Percentiles rank a stretch among this genome's conserved stretches.
Conservation (phyloP, 1,140 invertebrate species). For the Leucophenga varia region DNA sequence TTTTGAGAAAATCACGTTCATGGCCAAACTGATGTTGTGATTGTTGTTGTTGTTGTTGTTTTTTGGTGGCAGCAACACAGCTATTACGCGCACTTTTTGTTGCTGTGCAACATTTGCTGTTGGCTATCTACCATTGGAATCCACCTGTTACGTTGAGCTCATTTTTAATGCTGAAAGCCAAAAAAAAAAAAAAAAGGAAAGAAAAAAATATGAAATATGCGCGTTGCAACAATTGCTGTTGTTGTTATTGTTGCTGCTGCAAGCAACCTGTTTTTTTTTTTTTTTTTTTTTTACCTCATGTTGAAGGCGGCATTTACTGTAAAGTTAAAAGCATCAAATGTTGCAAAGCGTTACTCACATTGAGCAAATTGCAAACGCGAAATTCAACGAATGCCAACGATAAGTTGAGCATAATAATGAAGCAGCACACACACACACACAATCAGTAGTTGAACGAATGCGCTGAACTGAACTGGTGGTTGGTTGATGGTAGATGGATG, state of each 20-base stretch:
- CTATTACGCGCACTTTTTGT: conserved; percentile 10
- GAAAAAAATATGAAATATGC: too few species aligned
- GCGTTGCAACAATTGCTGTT: too few species aligned
- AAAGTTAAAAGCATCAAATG: too few species aligned
- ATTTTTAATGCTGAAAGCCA: conserved; percentile 54
- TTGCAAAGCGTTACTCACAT: conserved; percentile 28
- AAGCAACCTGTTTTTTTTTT: too few species aligned
- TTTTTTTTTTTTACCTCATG: too few species aligned
- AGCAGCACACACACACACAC: too few species aligned
- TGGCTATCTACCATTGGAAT: conserved; percentile 26
- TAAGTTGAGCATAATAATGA: conserved; percentile 54
- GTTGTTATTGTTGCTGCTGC: too few species aligned
- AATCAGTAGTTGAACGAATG: conserved; percentile 37
- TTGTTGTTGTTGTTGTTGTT: neutral
- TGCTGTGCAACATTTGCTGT: conserved; percentile 1
- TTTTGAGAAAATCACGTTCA: conserved; percentile 49
- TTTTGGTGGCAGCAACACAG: neutral
- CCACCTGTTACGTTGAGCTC: conserved; percentile 50
- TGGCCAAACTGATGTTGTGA: too few species aligned
- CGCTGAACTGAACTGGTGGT: conserved; percentile 12
- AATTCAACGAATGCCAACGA: conserved; percentile 50
- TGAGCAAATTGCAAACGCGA: conserved; percentile 50
- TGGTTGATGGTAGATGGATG: too few species aligned
- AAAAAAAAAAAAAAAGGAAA: too few species aligned
- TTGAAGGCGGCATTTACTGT: too few species aligned